Conservation (phyloP, 2,797 vertebrate genomes). For the Phoebastria nigripes region DNA sequence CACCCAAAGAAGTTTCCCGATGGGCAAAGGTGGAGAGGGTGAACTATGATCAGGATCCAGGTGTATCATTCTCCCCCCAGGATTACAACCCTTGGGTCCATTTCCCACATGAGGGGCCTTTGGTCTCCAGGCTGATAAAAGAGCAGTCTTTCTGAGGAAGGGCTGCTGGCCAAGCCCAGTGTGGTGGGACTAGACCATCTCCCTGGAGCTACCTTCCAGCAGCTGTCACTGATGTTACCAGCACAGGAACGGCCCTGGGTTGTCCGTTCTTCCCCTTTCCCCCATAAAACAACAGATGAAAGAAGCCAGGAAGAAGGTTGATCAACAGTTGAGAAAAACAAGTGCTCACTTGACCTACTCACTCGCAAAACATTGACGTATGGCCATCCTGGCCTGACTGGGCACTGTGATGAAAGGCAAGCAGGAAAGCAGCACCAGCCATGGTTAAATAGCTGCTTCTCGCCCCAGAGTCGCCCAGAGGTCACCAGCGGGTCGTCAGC, state of each 20-base stretch:
- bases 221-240: background rate
- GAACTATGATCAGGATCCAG: background rate
- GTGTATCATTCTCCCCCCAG: background rate
- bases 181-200: background rate
- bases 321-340: background rate
- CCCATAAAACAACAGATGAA: background rate
- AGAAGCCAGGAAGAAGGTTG: background rate
- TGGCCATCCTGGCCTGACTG: background rate
- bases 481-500: background rate
- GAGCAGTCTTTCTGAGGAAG: background rate
- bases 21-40: background rate
- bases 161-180: background rate
- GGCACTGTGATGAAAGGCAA: background rate
- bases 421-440: background rate
- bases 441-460: background rate
- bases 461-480: accelerated
- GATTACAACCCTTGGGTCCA: background rate
- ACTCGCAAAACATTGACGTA: accelerated
- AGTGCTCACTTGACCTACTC: background rate
- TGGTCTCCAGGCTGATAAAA: background rate
- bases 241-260: background rate
- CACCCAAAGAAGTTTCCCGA: background rate
- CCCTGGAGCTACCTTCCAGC: background rate
- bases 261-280: background rate
- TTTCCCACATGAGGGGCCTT: background rate